A percentile compares a stretch with the other conserved stretches of the same genome.
Conservation (phyloP, 1,140 invertebrate genomes). For the Leguminivora glycinivorella region DNA sequence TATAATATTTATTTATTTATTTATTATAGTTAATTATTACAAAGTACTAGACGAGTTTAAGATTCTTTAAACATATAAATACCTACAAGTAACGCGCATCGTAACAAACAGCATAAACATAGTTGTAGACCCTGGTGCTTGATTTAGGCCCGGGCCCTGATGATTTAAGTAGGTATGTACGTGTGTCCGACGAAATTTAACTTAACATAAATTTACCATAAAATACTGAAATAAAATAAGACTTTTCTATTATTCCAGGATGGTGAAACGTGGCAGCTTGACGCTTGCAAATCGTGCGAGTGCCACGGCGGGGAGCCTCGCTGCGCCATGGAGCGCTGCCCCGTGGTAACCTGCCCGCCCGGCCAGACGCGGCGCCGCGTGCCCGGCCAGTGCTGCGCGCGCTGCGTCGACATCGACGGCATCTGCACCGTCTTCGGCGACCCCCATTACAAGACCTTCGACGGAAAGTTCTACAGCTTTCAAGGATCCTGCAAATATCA, state of each 20-base stretch:
- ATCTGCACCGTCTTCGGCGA: conserved; percentile 96
- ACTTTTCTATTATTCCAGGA: conserved; percentile 81
- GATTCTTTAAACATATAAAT: no score
- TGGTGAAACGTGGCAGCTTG: conserved; percentile 91
- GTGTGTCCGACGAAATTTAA: no score
- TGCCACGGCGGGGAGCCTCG: conserved; percentile 89
- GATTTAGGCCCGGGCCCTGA: no score
- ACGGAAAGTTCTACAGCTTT: conserved; percentile 94
- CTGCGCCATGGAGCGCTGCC: conserved; percentile 89
- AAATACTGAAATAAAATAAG: no score
- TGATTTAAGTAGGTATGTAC: no score
- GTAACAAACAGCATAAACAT: no score
- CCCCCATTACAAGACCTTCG: conserved; percentile 96
- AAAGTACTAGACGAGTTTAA: no score
- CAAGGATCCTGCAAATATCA: conserved; percentile 96
- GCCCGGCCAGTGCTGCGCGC: conserved; percentile 90
- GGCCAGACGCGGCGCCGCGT: conserved; percentile 85
- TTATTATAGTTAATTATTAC: no score
- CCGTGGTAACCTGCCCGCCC: conserved; percentile 83
- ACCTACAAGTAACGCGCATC: no score
- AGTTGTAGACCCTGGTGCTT: no score
- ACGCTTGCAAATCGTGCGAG: conserved; percentile 91
- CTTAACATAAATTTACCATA: no score
- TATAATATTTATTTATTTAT: no score
- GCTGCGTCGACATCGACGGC: conserved; percentile 92